Percentiles rank a stretch among this genome's conserved stretches.
phyloP scores from a whole-genome alignment of 2,797 vertebrate species.

The Leptoclinus maculatus region DNA sequence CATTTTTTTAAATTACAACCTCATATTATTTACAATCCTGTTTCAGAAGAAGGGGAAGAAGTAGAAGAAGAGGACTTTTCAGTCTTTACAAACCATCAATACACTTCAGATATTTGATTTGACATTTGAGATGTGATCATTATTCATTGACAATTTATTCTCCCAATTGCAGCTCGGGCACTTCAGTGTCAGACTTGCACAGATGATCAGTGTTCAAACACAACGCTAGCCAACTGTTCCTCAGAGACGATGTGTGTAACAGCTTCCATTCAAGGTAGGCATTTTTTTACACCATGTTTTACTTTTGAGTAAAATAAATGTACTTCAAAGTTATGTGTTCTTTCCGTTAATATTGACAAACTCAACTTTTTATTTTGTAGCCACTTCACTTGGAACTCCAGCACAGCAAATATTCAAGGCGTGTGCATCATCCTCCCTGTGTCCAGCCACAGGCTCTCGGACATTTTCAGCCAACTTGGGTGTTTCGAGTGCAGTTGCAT shows the following conservation, averaged over 20 bases:
- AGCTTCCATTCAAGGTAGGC: neutral
- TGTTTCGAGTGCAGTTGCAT: neutral
- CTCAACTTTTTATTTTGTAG: constrained; percentile 2
- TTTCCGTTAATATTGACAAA: neutral
- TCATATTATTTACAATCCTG: too few relatives aligned
- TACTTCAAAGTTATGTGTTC: neutral
- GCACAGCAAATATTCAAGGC: neutral
- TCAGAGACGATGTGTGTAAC: constrained; percentile 27
- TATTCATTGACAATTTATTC: neutral
- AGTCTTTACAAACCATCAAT: neutral
- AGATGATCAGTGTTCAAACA: fast-evolving
- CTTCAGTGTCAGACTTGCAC: constrained; percentile 19
- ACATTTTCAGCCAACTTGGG: constrained; percentile 9
- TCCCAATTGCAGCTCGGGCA: constrained; percentile 21
- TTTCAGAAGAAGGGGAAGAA: too few relatives aligned
- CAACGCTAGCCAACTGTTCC: fast-evolving
- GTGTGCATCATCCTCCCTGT: constrained; percentile 28
- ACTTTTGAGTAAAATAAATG: neutral
- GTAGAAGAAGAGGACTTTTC: too few relatives aligned
- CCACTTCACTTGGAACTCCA: fast-evolving
- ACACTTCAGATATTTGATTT: neutral
- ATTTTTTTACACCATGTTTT: neutral
- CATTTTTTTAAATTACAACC: too few relatives aligned
- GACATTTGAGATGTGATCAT: neutral
- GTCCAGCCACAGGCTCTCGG: neutral